These are phyloP conservation scores for Gymnoscopelus microlampas DNA, from an alignment of 2,797 vertebrate genomes.

Conservation along the genomic window DNA sequence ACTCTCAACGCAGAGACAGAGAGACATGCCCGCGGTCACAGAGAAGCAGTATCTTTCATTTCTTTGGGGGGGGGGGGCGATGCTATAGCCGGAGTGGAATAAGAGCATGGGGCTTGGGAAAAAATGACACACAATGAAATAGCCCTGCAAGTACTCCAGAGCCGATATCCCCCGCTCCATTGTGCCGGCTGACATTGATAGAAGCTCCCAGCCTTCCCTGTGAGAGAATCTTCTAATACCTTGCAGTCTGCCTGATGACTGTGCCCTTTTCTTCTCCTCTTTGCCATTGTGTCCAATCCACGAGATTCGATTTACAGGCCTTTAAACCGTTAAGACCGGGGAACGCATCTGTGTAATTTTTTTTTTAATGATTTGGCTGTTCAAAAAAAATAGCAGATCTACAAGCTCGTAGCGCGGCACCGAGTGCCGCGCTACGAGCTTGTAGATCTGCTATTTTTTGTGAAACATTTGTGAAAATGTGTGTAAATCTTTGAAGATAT, in stretches of 20 bases:
- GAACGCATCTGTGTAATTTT: too few species aligned
- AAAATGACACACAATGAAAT: conserved; percentile 59
- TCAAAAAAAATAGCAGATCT: too few species aligned
- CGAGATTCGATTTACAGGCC: conserved; percentile 76
- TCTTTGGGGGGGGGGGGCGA: conserved; percentile 31
- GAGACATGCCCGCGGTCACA: conserved; percentile 14
- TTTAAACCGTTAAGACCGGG: conserved; percentile 34
- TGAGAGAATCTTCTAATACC: conserved; percentile 65
- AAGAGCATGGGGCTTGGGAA: conserved; percentile 39
- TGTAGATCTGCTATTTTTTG: too few species aligned
- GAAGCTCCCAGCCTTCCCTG: conserved; percentile 57
- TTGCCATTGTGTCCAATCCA: conserved; percentile 74
- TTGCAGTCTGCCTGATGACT: conserved; percentile 80
- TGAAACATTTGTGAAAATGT: too few species aligned
- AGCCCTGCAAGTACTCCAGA: conserved; percentile 39
- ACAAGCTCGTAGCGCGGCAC: too few species aligned
- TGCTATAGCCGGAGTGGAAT: conserved; percentile 35
- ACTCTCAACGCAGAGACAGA: too few species aligned
- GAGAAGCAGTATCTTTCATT: conserved; percentile 27
- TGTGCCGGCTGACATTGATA: conserved; percentile 77
- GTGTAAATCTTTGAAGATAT: too few species aligned
- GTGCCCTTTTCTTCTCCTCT: conserved; percentile 65
- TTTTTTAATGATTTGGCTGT: too few species aligned
- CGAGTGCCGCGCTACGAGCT: too few species aligned
- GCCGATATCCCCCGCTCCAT: conserved; percentile 47